Evolutionary conservation across 2,113 vertebrate genomes (phyloP), one percentile per base, ranked within the genome.

Genomic region (Apteryx owenii): DNA sequence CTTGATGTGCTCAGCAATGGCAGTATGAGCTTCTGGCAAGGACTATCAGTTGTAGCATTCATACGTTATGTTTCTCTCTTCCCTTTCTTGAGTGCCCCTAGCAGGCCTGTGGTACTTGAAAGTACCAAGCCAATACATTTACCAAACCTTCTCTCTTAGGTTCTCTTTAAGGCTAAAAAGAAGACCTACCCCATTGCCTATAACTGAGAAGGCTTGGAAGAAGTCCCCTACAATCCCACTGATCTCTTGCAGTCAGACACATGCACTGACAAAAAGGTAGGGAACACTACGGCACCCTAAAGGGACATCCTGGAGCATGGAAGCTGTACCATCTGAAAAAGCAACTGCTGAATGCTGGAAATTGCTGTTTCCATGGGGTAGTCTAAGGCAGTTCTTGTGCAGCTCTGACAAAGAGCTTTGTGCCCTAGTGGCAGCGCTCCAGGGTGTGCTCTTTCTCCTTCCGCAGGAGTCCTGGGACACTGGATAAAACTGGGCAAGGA

Each of bases 21-120:
- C 91, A 76, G 53, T 19, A 58, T 65, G 48, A 95, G 89, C 62
- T 95, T 53, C 78, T 97, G 89, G 62, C 85, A 96, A 85, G 44
- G 54, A 50, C 66, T 72, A 22, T 33, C 8, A 2, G 38, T 78
- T 19, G 90, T 61, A 92, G 76, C 51, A 68, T 25, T 53, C 2
- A 3, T 26, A 46, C 5, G 10, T 58, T 44, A 58, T 22, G 21
- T 9, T 82, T 51, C 22, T 72, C 44, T 9, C 66, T 81, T 26
- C 62, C 33, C 26, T 31, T 58, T 81, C 44, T 29, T 81, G 21
- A 90, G 61, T 21, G 61, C 16, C 8, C 44, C 53, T 21, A 10
- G 64, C 66, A 85, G 66, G 26, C 33, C 51, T 66, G 53, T 70
- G 65, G 42, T 25, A 40, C 28, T 48, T 50, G 56, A 78, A 54